Evolutionary conservation across 2,113 vertebrate species (phyloP), one percentile per base, ranked within the genome.

Genomic region (Mustela nigripes): DNA sequence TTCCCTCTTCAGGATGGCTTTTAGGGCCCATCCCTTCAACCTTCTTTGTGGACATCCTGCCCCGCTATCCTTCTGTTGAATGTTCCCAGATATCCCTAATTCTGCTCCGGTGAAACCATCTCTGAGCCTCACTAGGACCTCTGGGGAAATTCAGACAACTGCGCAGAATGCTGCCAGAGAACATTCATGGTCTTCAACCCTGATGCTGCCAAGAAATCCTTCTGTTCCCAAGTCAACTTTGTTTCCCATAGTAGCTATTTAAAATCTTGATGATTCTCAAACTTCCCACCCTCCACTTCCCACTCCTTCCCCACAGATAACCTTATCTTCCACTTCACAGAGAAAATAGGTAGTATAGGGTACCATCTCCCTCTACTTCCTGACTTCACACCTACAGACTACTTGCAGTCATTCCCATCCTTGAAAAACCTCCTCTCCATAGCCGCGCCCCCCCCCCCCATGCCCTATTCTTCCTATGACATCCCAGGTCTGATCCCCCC

Each of bases 211-310:
- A 84, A 88, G 80, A 90, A 63, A 60, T 33, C 84, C 96, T 95
- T 93, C 97, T 95, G 90, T 60, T 89, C 65, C 62, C 4, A 1
- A 94, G 80, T 79, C 74, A 87, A 45, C 39, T 82, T 36, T 89
- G 65, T 83, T 74, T 87, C 56, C 90, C 90, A 26, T 26, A 18
- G 73, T 7, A 84, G 84, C 74, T 97, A 97, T 97, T 97, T 97
- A 94, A 97, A 97, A 76, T 80, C 65, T 28, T 62, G 87, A 83
- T 0, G 28, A 58, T 95, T 92, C 95, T 95, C 93, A 74, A 42
- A 74, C 92, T 92, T 92, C 74, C 83, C 73, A 96, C 97, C 96
- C 94, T 96, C 92, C 62, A 91, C 97, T 95, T 96, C 97, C 98
- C 93, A 97, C 91, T 84, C 91, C 39, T 71, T 94, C 80, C 74